Base-by-base conservation (phyloP, 2,888 invertebrate species). In the Lingula anatina region DNA sequence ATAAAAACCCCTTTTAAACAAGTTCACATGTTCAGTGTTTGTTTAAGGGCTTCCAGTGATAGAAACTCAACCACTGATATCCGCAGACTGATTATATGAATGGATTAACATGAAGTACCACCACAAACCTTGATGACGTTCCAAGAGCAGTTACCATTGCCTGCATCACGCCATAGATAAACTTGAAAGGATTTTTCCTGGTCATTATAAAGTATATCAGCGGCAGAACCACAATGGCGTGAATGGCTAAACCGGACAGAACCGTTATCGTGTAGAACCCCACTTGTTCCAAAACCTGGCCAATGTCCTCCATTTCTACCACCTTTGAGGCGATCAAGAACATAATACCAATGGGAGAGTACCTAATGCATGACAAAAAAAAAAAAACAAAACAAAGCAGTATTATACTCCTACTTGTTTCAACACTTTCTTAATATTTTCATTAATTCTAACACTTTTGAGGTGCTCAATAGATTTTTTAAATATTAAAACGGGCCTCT, bases 141-240 rank as follows among this genome's bases (percentile, higher is more conserved):
- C 94, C 95, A 74, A 96, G 96, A 40, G 95, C 95, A 1, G 95
- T 96, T 3, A 91, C 89, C 78, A 94, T 81, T 23, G 95, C 94
- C 46, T 71, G 71, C 3, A 66, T 60, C 25, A 71, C 68, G 12
- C 72, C 71, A 36, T 62, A 64, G 21, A 71, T 68, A 45, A 66
- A 72, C 44, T 54, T 64, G 54, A 72, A 72, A 2, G 72, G 72
- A 52, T 73, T 73, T 46, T 66, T 64, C 23, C 72, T 47, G 37
- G 64, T 65, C 25, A 62, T 51, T 1, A 61, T 25, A 64, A 90
- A 88, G 79, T 89, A 96, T 47, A 96, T 82, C 3, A 88, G 73
- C 12, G 94, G 92, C 47, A 96, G 83, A 0, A 94, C 86, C 15
- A 93, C 84, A 65, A 95, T 88, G 4, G 94, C 94, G 70, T 96